Conservation (phyloP, 92 coral and sea anemone genomes). For the Zoanthus solanderi region DNA sequence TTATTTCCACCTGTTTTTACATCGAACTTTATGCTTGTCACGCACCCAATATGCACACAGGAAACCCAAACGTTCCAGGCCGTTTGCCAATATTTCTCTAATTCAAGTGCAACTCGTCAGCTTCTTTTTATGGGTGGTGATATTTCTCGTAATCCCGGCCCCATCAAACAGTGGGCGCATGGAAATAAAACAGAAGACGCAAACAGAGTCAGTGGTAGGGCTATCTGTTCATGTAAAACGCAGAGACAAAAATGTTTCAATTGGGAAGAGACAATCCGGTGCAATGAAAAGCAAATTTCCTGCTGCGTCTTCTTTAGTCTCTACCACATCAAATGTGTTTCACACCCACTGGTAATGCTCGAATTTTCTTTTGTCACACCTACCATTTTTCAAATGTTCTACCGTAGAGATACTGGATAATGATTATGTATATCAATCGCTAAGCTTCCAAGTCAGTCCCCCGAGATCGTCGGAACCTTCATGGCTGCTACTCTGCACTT, state of each 20-base stretch:
- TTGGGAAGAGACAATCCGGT: too few species aligned
- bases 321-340: too few species aligned
- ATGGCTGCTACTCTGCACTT: slow-evolving; percentile 25
- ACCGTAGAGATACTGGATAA: slow-evolving; percentile 39
- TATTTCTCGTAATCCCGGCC: slow-evolving; percentile 15
- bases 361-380: slow-evolving; percentile 41
- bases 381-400: slow-evolving; percentile 39
- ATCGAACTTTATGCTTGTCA: slow-evolving; percentile 13
- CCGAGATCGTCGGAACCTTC: neutral
- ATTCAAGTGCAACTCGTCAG: slow-evolving; percentile 26
- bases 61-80: slow-evolving; percentile 23
- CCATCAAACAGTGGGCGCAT: neutral
- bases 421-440: slow-evolving; percentile 32
- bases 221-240: slow-evolving; percentile 11
- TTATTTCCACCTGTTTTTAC: too few species aligned
- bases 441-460: slow-evolving; percentile 27
- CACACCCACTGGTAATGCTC: slow-evolving; percentile 55
- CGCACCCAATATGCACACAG: slow-evolving; percentile 22
- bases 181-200: slow-evolving; percentile 9
- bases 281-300: too few species aligned
- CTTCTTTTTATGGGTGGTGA: too few species aligned
- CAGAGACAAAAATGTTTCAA: slow-evolving; percentile 51
- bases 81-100: slow-evolving; percentile 10
- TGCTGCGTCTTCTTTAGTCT: too few species aligned
- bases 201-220: slow-evolving; percentile 25